These are phyloP conservation scores for Seladonia tumulorum DNA, from an alignment of 2,888 invertebrate genomes.

Conservation along the genomic window DNA sequence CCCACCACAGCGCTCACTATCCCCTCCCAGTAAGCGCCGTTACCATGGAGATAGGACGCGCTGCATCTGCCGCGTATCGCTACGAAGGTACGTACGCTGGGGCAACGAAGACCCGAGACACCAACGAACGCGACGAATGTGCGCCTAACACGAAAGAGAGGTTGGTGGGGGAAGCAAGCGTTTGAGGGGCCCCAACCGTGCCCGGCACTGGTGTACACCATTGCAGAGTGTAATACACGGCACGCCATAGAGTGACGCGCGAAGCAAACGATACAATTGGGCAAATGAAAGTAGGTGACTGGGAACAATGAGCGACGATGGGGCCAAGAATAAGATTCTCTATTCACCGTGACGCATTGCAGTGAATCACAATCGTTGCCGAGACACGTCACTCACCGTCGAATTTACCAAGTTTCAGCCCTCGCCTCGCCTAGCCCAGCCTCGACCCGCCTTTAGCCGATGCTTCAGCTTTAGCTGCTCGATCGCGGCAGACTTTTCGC, in stretches of 20 bases:
- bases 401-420: constrained; percentile 7
- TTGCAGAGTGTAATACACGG: not conserved
- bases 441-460: not conserved
- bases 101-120: too few relatives aligned
- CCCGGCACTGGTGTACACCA: not conserved
- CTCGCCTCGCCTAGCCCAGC: not conserved
- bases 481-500: constrained; percentile 4
- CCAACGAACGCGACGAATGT: too few relatives aligned
- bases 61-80: too few relatives aligned
- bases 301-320: constrained; percentile 59
- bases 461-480: constrained; percentile 6
- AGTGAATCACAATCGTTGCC: constrained; percentile 31
- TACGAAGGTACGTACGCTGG: too few relatives aligned
- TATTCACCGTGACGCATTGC: constrained; percentile 71
- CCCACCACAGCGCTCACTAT: too few relatives aligned
- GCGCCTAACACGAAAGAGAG: too few relatives aligned
- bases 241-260: constrained; percentile 59
- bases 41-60: too few relatives aligned
- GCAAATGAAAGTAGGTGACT: constrained; percentile 58
- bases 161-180: too few relatives aligned
- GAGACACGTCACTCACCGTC: constrained; percentile 20
- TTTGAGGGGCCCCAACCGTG: too few relatives aligned
- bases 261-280: constrained; percentile 54
- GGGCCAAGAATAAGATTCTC: constrained; percentile 63
- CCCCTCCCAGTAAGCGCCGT: too few relatives aligned